Conservation (phyloP, 2,888 invertebrate species). For the Eristalis tenax region DNA sequence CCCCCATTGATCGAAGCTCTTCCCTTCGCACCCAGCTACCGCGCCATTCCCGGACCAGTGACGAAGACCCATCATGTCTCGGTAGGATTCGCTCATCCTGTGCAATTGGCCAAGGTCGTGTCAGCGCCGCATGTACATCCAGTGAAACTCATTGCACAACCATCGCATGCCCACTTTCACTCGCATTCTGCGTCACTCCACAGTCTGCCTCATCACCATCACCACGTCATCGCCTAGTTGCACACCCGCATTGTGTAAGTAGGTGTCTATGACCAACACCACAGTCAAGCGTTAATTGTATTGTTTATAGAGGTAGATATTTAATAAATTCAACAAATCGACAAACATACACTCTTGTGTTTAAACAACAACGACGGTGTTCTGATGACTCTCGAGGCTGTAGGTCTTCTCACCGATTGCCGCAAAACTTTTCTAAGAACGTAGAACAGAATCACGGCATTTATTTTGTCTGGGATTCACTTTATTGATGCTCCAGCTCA, state of each 20-base stretch:
- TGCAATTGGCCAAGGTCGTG: constrained; percentile 69
- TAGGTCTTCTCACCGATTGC: no score
- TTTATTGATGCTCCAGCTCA: no score
- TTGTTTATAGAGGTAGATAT: neutral
- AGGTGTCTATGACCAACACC: constrained; percentile 4
- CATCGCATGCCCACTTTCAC: constrained; percentile 52
- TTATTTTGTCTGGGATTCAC: no score
- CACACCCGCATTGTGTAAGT: neutral
- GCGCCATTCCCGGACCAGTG: constrained; percentile 78
- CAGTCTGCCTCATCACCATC: constrained; percentile 73
- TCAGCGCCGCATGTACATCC: constrained; percentile 75
- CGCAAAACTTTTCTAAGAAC: no score
- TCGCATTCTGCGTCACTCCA: constrained; percentile 49
- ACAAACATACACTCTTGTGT: neutral
- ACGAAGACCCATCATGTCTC: constrained; percentile 78
- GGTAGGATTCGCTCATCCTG: constrained; percentile 78
- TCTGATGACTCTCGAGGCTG: no score
- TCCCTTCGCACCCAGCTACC: constrained; percentile 76
- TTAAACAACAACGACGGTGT: neutral
- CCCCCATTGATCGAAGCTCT: constrained; percentile 74
- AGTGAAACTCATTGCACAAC: constrained; percentile 74
- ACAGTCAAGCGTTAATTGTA: neutral
- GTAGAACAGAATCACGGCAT: no score
- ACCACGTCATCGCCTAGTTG: constrained; percentile 61
- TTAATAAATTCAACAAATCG: constrained; percentile 21